phyloP scores from a whole-genome alignment of 1,140 invertebrate species.

The Elysia chlorotica region DNA sequence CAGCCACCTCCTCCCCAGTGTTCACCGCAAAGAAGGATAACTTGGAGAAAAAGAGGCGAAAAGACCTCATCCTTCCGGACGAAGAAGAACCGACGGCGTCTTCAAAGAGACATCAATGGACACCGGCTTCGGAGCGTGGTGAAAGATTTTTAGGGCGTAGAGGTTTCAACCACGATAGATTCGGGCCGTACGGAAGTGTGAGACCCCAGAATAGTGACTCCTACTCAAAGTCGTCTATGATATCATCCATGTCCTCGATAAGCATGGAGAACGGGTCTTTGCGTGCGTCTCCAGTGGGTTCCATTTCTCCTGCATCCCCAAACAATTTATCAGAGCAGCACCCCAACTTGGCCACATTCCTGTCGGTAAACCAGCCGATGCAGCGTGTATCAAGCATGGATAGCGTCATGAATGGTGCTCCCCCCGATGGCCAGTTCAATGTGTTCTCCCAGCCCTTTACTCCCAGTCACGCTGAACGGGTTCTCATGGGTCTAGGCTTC shows the following conservation, averaged over 20 bases:
- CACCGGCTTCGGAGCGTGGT: background rate
- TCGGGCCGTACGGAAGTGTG: too few species aligned
- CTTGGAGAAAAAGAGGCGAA: slow-evolving; percentile 10
- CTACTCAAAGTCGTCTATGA: too few species aligned
- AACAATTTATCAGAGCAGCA: background rate
- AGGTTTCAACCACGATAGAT: too few species aligned
- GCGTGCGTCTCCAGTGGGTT: too few species aligned
- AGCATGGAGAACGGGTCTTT: too few species aligned
- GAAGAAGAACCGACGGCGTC: slow-evolving; percentile 15
- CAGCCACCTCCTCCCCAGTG: background rate
- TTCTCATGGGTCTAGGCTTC: slow-evolving; percentile 51
- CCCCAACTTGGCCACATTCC: background rate
- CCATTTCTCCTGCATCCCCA: too few species aligned
- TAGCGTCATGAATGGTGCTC: background rate
- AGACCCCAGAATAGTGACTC: too few species aligned
- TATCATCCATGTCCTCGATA: too few species aligned
- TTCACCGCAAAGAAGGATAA: too few species aligned
- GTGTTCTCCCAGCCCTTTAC: background rate
- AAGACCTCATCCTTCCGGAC: slow-evolving; percentile 30
- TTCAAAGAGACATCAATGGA: background rate
- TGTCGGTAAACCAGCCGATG: background rate
- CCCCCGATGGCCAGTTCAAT: slow-evolving; percentile 1
- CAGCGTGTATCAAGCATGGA: too few species aligned
- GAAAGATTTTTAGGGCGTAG: too few species aligned
- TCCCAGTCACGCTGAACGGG: slow-evolving; percentile 33